These are phyloP conservation scores for Lepeophtheirus nordmannii DNA, from an alignment of 2,888 invertebrate species.

Conservation along the genomic window DNA sequence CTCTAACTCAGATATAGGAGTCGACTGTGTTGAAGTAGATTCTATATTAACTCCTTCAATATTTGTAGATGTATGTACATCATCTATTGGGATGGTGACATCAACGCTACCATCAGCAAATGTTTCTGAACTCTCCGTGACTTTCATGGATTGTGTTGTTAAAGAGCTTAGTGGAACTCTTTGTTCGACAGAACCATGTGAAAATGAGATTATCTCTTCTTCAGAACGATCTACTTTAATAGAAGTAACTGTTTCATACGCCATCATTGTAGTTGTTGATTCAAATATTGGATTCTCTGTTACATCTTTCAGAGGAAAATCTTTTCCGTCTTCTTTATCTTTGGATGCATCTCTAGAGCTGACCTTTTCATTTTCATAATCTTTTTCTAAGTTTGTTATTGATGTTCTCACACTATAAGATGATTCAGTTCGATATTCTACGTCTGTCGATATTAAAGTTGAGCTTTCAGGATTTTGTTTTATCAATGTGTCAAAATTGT, in stretches of 20 bases:
- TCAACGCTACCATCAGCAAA: no score
- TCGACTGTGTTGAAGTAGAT: not conserved
- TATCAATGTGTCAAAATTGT: no score
- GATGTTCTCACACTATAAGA: not conserved
- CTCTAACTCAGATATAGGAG: not conserved
- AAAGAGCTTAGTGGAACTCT: not conserved
- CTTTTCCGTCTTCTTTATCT: not conserved
- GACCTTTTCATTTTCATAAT: no score
- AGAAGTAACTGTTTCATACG: not conserved
- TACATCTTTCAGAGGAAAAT: not conserved
- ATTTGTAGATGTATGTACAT: not conserved
- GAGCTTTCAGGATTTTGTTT: not conserved
- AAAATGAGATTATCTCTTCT: not conserved
- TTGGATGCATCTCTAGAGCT: not conserved
- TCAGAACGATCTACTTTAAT: not conserved
- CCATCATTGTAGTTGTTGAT: not conserved
- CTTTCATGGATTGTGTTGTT: not conserved
- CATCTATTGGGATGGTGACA: not conserved
- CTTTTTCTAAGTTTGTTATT: no score
- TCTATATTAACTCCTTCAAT: not conserved
- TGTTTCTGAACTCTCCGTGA: not conserved
- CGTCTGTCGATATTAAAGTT: not conserved
- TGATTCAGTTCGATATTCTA: not conserved
- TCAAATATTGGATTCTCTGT: not conserved
- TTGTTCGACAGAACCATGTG: not conserved